Percentiles rank a stretch among this genome's conserved stretches.
These are phyloP conservation scores for Dunckerocampus dactyliophorus DNA, from an alignment of 2,113 vertebrate genomes.

Conservation along the genomic window DNA sequence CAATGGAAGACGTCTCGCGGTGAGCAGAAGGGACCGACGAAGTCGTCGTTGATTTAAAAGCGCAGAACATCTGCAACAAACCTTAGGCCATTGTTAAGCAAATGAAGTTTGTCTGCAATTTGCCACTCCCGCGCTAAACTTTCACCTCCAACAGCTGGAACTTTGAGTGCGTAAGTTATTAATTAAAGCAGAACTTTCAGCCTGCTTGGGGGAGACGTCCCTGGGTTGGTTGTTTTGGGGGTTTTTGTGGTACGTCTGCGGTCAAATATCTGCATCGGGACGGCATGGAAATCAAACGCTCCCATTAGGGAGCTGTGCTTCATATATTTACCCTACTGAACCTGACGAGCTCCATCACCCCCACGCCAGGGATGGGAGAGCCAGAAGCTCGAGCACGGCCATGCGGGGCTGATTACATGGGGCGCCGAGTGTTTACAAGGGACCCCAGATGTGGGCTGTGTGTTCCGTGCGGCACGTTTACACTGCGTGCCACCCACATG, in stretches of 20 bases:
- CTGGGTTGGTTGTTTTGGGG: neutral
- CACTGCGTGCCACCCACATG: slow-evolving; percentile 37
- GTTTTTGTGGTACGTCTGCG: slow-evolving; percentile 55
- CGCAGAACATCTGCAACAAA: slow-evolving; percentile 63
- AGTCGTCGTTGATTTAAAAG: slow-evolving; percentile 57
- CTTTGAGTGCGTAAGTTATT: neutral
- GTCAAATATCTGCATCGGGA: slow-evolving; percentile 50
- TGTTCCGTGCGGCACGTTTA: slow-evolving; percentile 33
- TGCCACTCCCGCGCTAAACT: neutral
- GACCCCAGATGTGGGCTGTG: slow-evolving; percentile 60
- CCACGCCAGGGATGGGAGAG: slow-evolving; percentile 30
- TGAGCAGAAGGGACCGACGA: slow-evolving; percentile 62
- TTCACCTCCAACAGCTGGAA: slow-evolving; percentile 3
- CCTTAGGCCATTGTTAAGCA: slow-evolving; percentile 37
- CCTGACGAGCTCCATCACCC: slow-evolving; percentile 34
- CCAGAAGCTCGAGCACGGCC: slow-evolving; percentile 27
- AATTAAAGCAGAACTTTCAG: slow-evolving; percentile 2
- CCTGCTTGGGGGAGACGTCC: neutral
- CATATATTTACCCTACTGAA: slow-evolving; percentile 59
- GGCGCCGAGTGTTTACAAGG: slow-evolving; percentile 50
- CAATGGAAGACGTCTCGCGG: slow-evolving; percentile 12
- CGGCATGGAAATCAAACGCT: slow-evolving; percentile 48
- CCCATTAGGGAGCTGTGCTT: slow-evolving; percentile 37
- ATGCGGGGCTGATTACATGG: slow-evolving; percentile 57
- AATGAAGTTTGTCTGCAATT: slow-evolving; percentile 8